Evolutionary conservation across 2,113 vertebrate genomes (phyloP), one percentile per base, ranked within the genome.

Genomic region (Ammospiza caudacuta): DNA sequence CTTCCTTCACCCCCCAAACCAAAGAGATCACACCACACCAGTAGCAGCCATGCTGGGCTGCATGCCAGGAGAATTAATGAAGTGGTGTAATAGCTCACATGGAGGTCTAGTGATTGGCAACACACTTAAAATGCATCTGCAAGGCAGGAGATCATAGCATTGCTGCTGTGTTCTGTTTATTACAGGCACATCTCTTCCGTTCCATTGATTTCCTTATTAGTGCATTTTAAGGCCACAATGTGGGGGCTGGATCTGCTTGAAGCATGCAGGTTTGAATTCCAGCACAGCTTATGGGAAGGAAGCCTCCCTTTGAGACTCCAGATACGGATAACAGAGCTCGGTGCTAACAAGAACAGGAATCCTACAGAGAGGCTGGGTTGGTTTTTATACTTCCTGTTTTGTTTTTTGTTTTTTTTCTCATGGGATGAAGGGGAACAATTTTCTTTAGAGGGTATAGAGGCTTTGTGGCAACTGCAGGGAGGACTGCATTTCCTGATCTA

Each of bases 1-100:
- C 87, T 91, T 76, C 78, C 67, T 92, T 94, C 69, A 41, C 72
- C 62, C n/a, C 28, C 58, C 58, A 95, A 89, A 95, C 86, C 88
- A 81, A 83, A 91, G 73, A 89, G 86, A 95, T 95, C 92, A 94
- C 85, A 97, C 87, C 67, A 90, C 87, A 92, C 90, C 93, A 91
- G 69, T 62, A 96, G 59, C 92, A 90, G 73, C 87, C 83, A 86
- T n/a, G 90, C 93, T 92, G 95, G 94, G 97, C 95, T 92, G 52
- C 92, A 88, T 89, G 96, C 97, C 96, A 96, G 88, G 94, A 96
- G 94, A 97, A 97, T 95, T 97, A 97, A 97, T 97, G 96, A 97
- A 95, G 96, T 97, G 96, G 93, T 95, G 94, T 96, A 95, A 97
- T 96, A 96, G 96, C 95, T 96, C 93, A 96, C 95, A 96, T 3